Conservation (phyloP, 1,140 invertebrate species). For the Euschistus heros region DNA sequence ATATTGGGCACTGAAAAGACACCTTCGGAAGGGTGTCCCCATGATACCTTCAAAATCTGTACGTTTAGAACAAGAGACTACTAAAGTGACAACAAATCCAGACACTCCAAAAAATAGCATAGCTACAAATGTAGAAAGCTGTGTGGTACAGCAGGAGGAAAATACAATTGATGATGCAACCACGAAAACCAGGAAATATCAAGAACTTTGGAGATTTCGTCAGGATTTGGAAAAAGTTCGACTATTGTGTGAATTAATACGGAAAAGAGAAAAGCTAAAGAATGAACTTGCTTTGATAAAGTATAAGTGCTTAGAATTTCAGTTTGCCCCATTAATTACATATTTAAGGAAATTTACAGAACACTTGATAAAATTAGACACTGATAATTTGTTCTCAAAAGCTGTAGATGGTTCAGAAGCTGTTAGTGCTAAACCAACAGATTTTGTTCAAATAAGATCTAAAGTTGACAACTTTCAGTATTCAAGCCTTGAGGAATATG, state of each 20-base stretch:
- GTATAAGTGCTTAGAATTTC: slow-evolving; percentile 66
- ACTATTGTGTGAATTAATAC: slow-evolving; percentile 82
- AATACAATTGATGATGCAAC: no score
- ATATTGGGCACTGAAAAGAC: slow-evolving; percentile 91
- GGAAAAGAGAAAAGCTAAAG: slow-evolving; percentile 91
- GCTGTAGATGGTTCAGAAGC: slow-evolving; percentile 77
- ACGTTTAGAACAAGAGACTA: slow-evolving; percentile 32
- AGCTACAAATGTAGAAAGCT: no score
- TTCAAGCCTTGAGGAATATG: slow-evolving; percentile 63
- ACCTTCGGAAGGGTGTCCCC: slow-evolving; percentile 91
- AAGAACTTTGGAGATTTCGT: slow-evolving; percentile 49
- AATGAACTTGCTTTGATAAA: slow-evolving; percentile 71
- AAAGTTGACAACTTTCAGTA: slow-evolving; percentile 47
- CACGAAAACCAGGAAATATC: no score
- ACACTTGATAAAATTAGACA: slow-evolving; percentile 65
- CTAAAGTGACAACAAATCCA: slow-evolving; percentile 28
- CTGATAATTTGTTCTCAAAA: slow-evolving; percentile 82
- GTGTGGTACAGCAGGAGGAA: no score
- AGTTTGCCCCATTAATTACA: slow-evolving; percentile 69
- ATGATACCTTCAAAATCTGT: slow-evolving; percentile 65
- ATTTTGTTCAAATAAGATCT: slow-evolving; percentile 79
- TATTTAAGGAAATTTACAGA: slow-evolving; percentile 64
- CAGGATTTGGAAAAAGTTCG: slow-evolving; percentile 90
- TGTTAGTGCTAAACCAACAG: slow-evolving; percentile 91
- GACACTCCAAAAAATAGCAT: slow-evolving; percentile 37